Evolutionary conservation across 2,888 invertebrate genomes (phyloP).

Genomic region (Tiliacea aurago): DNA sequence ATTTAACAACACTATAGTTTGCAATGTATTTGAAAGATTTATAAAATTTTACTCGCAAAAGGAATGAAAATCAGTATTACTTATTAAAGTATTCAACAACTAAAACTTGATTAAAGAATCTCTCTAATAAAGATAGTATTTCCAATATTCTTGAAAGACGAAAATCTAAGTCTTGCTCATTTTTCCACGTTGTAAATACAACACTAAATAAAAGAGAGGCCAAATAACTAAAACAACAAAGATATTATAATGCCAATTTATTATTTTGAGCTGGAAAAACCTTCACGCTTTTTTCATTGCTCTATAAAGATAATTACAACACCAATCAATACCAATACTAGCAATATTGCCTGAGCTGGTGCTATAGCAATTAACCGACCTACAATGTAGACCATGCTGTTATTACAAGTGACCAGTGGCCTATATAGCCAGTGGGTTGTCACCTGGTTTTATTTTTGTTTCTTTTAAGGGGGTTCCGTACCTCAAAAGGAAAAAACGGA

Average conservation of each 20-base stretch:
- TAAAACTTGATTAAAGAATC: background rate
- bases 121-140: background rate
- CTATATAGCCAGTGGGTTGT: background rate
- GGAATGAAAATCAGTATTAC: too few species aligned
- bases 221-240: background rate
- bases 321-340: slow-evolving; percentile 53
- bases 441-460: background rate
- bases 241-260: background rate
- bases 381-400: slow-evolving; percentile 4
- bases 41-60: too few species aligned
- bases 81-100: too few species aligned
- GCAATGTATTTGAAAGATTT: too few species aligned
- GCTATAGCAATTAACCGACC: slow-evolving; percentile 25
- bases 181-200: too few species aligned
- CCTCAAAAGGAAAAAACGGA: too few species aligned
- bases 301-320: slow-evolving; percentile 42
- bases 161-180: background rate
- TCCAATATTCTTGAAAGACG: background rate
- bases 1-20: too few species aligned
- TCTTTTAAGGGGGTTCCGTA: too few species aligned
- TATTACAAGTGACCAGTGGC: slow-evolving; percentile 3
- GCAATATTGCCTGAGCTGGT: slow-evolving; percentile 33
- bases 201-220: background rate
- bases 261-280: too few species aligned
- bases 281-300: slow-evolving; percentile 42